These are phyloP conservation scores for Aldabrachelys gigantea DNA, from an alignment of 2,113 vertebrate genomes.

Conservation along the genomic window DNA sequence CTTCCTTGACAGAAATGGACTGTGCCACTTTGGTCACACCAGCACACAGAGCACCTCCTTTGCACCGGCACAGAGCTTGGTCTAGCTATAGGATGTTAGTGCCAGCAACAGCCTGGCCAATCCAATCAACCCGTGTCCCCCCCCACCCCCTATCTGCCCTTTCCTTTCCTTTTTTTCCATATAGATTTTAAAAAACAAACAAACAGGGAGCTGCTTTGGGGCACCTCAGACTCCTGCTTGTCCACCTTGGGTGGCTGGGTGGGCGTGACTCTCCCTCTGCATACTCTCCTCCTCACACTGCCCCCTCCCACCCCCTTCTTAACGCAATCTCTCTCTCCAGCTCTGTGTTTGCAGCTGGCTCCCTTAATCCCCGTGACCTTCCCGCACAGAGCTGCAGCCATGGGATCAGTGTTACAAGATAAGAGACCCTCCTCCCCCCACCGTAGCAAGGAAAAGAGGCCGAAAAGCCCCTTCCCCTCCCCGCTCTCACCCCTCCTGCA, in stretches of 20 bases:
- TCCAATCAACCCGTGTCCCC: background rate
- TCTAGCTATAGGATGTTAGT: no score
- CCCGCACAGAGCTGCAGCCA: slow-evolving; percentile 32
- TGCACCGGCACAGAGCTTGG: background rate
- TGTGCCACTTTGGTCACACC: background rate
- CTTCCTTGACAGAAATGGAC: background rate
- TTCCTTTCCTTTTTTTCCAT: background rate
- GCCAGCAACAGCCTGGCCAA: background rate
- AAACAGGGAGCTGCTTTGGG: background rate
- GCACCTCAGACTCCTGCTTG: background rate
- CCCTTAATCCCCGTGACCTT: slow-evolving; percentile 62
- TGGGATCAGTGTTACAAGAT: slow-evolving; percentile 18
- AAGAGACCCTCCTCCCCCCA: background rate
- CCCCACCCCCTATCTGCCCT: background rate
- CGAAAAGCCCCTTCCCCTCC: background rate
- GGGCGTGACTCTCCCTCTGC: background rate
- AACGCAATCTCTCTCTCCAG: slow-evolving; percentile 28
- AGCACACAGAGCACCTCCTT: no score
- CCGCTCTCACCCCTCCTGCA: background rate
- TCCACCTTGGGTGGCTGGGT: background rate
- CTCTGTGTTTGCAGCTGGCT: slow-evolving; percentile 39
- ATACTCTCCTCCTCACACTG: background rate
- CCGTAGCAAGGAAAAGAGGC: background rate
- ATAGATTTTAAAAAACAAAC: background rate
- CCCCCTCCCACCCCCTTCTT: background rate